Conservation (phyloP, 2,113 vertebrate genomes). For the Channa maculata region DNA sequence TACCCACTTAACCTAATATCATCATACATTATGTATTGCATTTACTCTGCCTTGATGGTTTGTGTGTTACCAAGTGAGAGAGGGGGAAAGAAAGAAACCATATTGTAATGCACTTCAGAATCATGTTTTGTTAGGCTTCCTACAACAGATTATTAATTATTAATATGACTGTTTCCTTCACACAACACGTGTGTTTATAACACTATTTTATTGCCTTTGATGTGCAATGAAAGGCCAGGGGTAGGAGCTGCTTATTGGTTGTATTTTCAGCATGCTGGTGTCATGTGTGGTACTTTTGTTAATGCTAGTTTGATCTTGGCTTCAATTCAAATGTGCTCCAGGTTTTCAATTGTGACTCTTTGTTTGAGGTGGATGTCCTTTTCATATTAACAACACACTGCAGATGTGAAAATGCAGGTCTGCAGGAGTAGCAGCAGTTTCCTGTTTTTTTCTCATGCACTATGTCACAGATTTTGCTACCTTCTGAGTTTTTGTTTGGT, state of each 20-base stretch:
- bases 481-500: constrained; percentile 9
- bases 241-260: constrained; percentile 7
- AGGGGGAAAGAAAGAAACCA: background rate
- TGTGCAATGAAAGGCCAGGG: constrained; percentile 7
- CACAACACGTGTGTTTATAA: background rate
- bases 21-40: constrained; percentile 70
- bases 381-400: constrained; percentile 33
- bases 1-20: constrained; percentile 63
- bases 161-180: too few relatives aligned
- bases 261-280: constrained; percentile 17
- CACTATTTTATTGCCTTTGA: background rate
- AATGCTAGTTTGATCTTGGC: constrained; percentile 31
- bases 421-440: constrained; percentile 22
- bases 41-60: constrained; percentile 5
- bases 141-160: background rate
- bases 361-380: constrained; percentile 28
- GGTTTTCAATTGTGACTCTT: background rate
- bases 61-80: constrained; percentile 16
- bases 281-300: constrained; percentile 35
- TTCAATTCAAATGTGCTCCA: constrained; percentile 26
- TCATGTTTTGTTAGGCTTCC: background rate
- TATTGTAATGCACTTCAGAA: constrained; percentile 11
- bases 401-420: constrained; percentile 17
- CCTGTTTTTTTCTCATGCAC: background rate
- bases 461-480: constrained; percentile 17